Evolutionary conservation across 2,797 vertebrate genomes (phyloP).

Genomic region (Linurgus olivaceus): DNA sequence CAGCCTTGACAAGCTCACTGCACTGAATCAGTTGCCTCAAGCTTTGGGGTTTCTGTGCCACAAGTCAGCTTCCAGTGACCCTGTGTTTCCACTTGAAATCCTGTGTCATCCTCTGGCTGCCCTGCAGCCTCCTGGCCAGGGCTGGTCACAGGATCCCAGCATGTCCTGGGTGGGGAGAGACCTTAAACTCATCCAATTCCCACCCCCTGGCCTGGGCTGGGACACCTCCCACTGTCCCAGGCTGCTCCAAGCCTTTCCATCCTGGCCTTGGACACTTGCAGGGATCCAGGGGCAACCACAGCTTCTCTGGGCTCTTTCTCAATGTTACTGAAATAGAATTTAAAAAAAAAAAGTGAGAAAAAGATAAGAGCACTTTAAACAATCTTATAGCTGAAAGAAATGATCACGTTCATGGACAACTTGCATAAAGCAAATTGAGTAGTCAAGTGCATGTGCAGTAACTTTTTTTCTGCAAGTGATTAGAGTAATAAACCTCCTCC

Average conservation of each 20-base stretch:
- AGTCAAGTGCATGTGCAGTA: not conserved
- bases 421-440: not conserved
- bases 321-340: not conserved
- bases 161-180: not conserved
- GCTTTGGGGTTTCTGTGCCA: not conserved
- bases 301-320: not conserved
- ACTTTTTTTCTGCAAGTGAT: not conserved
- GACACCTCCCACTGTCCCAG: not conserved
- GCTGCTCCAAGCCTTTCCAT: not conserved
- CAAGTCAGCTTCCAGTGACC: not conserved
- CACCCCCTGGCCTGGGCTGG: not conserved
- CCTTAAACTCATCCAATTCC: not conserved
- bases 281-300: not conserved
- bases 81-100: not conserved
- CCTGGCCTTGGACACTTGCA: not conserved
- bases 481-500: not conserved
- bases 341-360: not conserved
- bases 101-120: not conserved
- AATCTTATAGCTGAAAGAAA: not conserved
- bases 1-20: not conserved
- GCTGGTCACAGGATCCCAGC: not conserved
- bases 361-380: not conserved
- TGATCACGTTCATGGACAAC: not conserved
- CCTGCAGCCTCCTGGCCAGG: not conserved
- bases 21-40: not conserved